A percentile compares a stretch with the other conserved stretches of the same genome.
phyloP scores from a whole-genome alignment of 2,113 vertebrate species.

The Corythornis cristatus region DNA sequence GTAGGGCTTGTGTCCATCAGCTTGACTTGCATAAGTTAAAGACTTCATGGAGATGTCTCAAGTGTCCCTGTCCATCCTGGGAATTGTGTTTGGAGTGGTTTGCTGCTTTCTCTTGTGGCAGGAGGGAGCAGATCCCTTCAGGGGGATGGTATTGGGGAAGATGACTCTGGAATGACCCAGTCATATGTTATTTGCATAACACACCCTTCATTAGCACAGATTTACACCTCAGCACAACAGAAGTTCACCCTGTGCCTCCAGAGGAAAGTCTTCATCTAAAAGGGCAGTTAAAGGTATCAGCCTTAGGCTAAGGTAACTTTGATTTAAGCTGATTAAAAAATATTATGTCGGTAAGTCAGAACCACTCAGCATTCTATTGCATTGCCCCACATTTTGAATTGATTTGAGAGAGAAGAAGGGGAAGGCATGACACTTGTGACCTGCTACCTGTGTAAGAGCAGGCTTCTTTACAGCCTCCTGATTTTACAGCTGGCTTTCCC shows the following conservation, averaged over 20 bases:
- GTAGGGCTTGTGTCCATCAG: not conserved
- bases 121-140: fast-evolving
- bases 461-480: not conserved
- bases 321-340: not conserved
- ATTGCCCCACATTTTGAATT: not conserved
- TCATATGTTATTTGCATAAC: not conserved
- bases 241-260: not conserved
- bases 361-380: conserved; percentile 22
- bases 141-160: not conserved
- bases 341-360: not conserved
- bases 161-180: not conserved
- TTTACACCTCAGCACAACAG: fast-evolving
- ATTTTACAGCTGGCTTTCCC: not conserved
- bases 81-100: not conserved
- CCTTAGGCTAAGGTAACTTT: not conserved
- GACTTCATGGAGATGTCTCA: fast-evolving
- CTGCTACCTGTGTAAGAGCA: not conserved
- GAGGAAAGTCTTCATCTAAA: not conserved
- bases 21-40: not conserved
- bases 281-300: not conserved
- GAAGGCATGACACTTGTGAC: not conserved
- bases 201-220: not conserved
- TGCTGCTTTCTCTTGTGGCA: not conserved
- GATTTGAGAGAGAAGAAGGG: not conserved
- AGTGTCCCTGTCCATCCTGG: not conserved